These are phyloP conservation scores for Martes martes DNA, from an alignment of 2,113 vertebrate species.

Conservation along the genomic window DNA sequence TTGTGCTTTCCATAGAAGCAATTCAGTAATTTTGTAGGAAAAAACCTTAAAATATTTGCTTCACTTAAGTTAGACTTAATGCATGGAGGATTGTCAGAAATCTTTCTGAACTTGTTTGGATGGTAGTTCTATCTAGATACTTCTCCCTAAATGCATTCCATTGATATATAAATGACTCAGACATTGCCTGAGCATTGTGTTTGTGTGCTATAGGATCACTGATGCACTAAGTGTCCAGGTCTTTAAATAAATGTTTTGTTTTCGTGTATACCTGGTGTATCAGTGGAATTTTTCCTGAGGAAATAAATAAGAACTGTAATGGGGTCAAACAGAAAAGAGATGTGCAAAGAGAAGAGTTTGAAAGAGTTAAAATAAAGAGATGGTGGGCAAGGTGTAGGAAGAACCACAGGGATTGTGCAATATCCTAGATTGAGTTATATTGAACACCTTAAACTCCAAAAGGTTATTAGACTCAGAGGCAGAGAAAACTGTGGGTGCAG, in stretches of 20 bases:
- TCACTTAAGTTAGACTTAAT: not conserved
- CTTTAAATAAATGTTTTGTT: not conserved
- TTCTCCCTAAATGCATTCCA: not conserved
- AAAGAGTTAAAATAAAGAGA: not conserved
- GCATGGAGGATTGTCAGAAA: not conserved
- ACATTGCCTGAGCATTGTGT: not conserved
- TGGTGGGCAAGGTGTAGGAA: not conserved
- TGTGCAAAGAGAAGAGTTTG: not conserved
- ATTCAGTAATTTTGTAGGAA: not conserved
- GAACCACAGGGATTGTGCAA: not conserved
- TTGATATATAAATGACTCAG: not conserved
- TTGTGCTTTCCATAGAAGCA: not conserved
- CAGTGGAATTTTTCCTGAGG: not conserved
- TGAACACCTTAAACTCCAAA: not conserved
- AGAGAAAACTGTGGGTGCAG: not conserved
- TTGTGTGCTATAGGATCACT: not conserved
- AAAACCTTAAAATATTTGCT: slow-evolving; percentile 12
- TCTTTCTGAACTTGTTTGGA: not conserved
- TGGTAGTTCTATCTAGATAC: not conserved
- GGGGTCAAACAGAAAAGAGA: not conserved
- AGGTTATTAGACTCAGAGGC: not conserved
- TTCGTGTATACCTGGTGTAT: not conserved
- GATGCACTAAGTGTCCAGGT: not conserved
- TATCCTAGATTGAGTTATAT: not conserved
- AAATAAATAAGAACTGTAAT: not conserved